Base-by-base conservation (phyloP, 1,140 invertebrate species). In the Drosophila sechellia region DNA sequence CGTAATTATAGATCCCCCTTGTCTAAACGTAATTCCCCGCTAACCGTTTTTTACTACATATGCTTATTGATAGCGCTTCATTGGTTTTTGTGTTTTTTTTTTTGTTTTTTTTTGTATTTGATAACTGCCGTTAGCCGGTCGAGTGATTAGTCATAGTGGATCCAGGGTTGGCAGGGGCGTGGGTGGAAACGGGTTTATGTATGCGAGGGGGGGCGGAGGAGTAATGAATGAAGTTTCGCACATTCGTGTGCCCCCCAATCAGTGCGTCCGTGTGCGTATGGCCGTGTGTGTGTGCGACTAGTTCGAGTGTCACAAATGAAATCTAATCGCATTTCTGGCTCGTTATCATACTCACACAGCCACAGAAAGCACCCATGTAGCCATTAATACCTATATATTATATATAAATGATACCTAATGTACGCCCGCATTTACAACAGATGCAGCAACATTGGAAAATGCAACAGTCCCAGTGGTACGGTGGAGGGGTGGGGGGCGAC, bases 251-350 rank as follows among this genome's bases (percentile, higher is more conserved):
- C 31, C 43, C 43, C 50, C 54, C 49, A 49, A 39, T 31, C 22
- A 15, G 60, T 43, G 42, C 42, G 42, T 13, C 27, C 17, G 54
- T 10, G 31, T 58, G 54, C 31, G 31, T 31, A 3, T 31, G 6
- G 3, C 6, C 37, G 31, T 58, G 37, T 66, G 20, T 45, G 22
- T 46, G 10, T 79, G 15, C 70, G 54, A 42, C 48, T 54, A 56
- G 60, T 64, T 58, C 60, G 54, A 69, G 59, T 65, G 79, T 46
- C 79, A 64, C 75, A 74, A 76, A 79, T 83, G 76, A 83, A 86
- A 86, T 86, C 83, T 86, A 86, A 86, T 86, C 83, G 52, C 71
- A 72, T 71, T 86, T 74, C 59, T 59, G 79, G 63, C 60, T 81
- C 49, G 79, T 81, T 81, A 81, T 81, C 79, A 81, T 53, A 79